Conservation (phyloP, 2,888 invertebrate species). For the Acanthacorydalis orientalis region DNA sequence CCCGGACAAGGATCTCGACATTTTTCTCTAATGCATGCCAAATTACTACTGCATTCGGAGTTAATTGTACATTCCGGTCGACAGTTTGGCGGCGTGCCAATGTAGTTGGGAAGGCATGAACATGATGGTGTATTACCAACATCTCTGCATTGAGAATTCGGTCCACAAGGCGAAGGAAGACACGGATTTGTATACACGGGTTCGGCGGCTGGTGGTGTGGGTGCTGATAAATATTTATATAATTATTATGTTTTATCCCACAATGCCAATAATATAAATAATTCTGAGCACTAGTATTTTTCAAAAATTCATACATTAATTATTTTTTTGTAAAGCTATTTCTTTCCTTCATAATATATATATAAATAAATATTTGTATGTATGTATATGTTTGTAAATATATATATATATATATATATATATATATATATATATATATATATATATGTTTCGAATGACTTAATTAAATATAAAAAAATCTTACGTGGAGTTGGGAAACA, state of each 20-base stretch:
- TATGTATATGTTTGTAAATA: too few relatives aligned
- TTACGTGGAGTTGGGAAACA: slow-evolving; percentile 26
- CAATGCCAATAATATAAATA: too few relatives aligned
- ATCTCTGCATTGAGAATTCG: slow-evolving; percentile 55
- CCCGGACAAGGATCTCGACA: slow-evolving; percentile 53
- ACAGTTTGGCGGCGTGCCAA: slow-evolving; percentile 56
- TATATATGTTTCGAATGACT: background rate
- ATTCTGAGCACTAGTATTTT: too few relatives aligned
- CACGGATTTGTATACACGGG: slow-evolving; percentile 38
- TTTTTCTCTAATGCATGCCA: slow-evolving; percentile 53
- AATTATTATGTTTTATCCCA: too few relatives aligned
- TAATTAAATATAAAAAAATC: slow-evolving; percentile 11
- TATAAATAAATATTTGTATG: background rate
- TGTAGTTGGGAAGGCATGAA: slow-evolving; percentile 45
- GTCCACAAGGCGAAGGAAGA: slow-evolving; percentile 58
- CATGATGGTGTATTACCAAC: slow-evolving; percentile 31
- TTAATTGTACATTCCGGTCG: slow-evolving; percentile 56
- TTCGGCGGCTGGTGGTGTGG: slow-evolving; percentile 22
- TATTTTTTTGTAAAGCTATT: too few relatives aligned
- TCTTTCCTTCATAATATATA: too few relatives aligned
- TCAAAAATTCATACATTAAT: too few relatives aligned
- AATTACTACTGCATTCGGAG: slow-evolving; percentile 44
- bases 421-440: background rate
- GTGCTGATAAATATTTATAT: slow-evolving; percentile 14
- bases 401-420: background rate